A percentile compares a stretch with the other conserved stretches of the same genome.
These are phyloP conservation scores for Crossoptilon crossoptilon DNA, from an alignment of 2,797 vertebrate species.

Conservation along the genomic window DNA sequence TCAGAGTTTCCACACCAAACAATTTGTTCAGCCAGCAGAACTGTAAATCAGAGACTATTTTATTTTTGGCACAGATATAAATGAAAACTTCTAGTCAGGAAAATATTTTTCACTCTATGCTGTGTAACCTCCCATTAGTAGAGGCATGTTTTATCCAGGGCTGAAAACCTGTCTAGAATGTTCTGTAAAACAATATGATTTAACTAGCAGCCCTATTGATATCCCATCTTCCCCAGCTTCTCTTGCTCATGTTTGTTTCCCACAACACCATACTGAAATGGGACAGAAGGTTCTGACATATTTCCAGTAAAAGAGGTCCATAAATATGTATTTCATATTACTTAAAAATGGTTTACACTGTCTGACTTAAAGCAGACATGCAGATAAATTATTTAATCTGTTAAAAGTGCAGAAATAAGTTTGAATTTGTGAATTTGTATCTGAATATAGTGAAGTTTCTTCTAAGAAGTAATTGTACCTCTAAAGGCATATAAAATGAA, in stretches of 20 bases:
- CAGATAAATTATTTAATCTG: background rate
- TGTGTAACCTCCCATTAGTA: background rate
- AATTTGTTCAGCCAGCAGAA: constrained; percentile 64
- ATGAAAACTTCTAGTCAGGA: constrained; percentile 51
- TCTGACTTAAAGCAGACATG: background rate
- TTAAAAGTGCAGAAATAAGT: background rate
- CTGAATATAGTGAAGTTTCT: constrained; percentile 14
- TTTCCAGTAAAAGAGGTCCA: background rate
- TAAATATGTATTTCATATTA: background rate
- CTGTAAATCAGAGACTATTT: constrained; percentile 51
- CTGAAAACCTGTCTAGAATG: constrained; percentile 5
- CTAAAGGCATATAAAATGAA: constrained; percentile 39
- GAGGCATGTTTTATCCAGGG: background rate
- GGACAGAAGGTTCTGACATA: background rate
- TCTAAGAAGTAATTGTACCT: constrained; percentile 29
- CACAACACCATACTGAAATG: background rate
- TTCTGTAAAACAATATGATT: constrained; percentile 17
- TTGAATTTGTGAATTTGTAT: background rate
- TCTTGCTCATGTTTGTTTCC: constrained; percentile 26
- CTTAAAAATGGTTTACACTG: background rate
- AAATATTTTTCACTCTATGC: constrained; percentile 48
- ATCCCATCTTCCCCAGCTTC: background rate
- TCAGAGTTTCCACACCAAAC: constrained; percentile 58
- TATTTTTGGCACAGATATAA: constrained; percentile 63
- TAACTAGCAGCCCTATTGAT: background rate